These are phyloP conservation scores for Drosophila ezoana DNA, from an alignment of 2,888 invertebrate species.

Conservation along the genomic window DNA sequence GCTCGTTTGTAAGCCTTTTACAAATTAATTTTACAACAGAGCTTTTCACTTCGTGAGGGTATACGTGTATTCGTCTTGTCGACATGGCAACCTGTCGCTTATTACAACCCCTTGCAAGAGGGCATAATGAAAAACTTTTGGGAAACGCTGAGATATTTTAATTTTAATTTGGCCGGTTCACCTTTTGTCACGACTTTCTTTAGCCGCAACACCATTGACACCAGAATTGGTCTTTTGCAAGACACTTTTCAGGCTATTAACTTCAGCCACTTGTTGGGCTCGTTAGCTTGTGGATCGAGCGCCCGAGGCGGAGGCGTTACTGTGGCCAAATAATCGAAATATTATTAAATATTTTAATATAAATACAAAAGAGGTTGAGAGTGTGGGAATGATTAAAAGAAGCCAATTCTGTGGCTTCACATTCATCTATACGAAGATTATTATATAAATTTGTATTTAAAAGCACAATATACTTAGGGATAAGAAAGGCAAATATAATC, in stretches of 20 bases:
- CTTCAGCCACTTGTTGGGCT: conserved; percentile 44
- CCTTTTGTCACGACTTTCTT: conserved; percentile 48
- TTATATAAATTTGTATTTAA: too few species aligned
- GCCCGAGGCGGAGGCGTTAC: conserved; percentile 12
- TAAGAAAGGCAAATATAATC: too few species aligned
- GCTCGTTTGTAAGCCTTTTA: too few species aligned
- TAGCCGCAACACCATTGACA: conserved; percentile 48
- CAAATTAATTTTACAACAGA: too few species aligned
- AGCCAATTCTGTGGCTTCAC: too few species aligned
- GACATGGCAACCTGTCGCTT: neutral
- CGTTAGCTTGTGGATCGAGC: neutral
- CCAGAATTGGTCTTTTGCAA: conserved; percentile 41
- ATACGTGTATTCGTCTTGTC: neutral
- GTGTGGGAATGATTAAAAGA: too few species aligned
- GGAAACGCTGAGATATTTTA: conserved; percentile 15
- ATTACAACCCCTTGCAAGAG: conserved; percentile 4
- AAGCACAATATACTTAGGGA: too few species aligned
- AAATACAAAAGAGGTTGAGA: conserved; percentile 3
- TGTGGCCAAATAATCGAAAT: conserved; percentile 9
- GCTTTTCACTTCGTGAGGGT: neutral
- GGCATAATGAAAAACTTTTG: conserved; percentile 21
- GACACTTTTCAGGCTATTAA: conserved; percentile 73
- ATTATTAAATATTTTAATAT: neutral
- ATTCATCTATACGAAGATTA: too few species aligned
- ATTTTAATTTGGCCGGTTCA: conserved; percentile 24